Evolutionary conservation across 2,888 invertebrate species (phyloP), one percentile per base, ranked within the genome.

Genomic region (Ochropleura plecta): DNA sequence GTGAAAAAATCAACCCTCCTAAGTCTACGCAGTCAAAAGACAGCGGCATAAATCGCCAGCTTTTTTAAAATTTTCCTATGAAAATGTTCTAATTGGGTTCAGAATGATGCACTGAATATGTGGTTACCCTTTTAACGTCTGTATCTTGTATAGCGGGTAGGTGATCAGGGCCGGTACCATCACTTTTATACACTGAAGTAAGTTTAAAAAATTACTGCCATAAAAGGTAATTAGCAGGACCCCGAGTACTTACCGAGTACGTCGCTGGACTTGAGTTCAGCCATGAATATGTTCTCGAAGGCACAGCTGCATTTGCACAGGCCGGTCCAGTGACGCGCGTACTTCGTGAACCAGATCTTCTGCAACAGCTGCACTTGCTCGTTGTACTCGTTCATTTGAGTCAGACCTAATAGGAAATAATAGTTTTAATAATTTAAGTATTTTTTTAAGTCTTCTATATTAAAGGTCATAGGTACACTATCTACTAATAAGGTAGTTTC

Each of bases 201-300:
- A 16, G 14, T 14, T 57, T 14, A 6, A 7, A 55, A 55, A 40
- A 16, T 16, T 8, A 51, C 30, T 30, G 14, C 30, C 16, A 8
- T 16, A 30, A 16, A 4, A 57, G 30, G 8, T 59, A 12, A 55
- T 2, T 20, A 4, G 55, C 20, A n/a, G 20, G 53, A 12, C 0
- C 0, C 40, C 59, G 30, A 40, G 8, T 18, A 82, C 93, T 91
- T 86, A 96, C 96, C 96, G 51, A 97, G 97, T 5, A 99, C 97
- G 82, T 98, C 97, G 74, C 97, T 97, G 67, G 97, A 97, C 92
- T 98, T 98, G 3, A 98, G 97, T 95, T 99, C 99, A 12, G 98
- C 98, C 86, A 99, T 97, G 93, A 99, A 99, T 48, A 99, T 98
- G 92, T 99, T 99, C 92, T 99, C 99, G 92, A 99, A 99, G 8